Evolutionary conservation across 2,888 invertebrate species (phyloP), one percentile per base, ranked within the genome.

Genomic region (Sceliomorpha sp.): DNA sequence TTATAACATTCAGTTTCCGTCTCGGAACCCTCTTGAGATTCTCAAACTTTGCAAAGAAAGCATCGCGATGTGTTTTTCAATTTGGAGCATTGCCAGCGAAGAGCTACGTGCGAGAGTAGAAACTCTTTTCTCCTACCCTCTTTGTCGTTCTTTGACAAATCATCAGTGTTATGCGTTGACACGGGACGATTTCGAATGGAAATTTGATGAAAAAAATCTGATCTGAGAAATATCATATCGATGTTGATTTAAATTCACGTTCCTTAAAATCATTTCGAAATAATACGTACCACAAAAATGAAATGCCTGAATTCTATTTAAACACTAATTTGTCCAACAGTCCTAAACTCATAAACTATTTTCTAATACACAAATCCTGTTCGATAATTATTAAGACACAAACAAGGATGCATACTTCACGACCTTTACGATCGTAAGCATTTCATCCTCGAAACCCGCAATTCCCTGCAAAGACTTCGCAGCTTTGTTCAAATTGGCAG

Each of bases 21-120:
- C 72, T 70, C 50, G 56, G 56, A 70, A 67, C 74, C 72, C 75
- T 74, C 66, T 59, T 48, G 59, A 73, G 69, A 74, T 80, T 66
- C 67, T 74, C 73, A 48, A 64, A 71, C 74, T 69, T 73, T 70
- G 73, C 80, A 81, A 85, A 83, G 84, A 82, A 86, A 86, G 85
- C 84, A 84, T 81, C 72, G 75, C 67, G 34, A 86, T 86, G 83
- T 86, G 83, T 85, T 86, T 86, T 88, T 86, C 88, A 88, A 87
- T 87, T 87, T 86, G 87, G 85, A 83, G 74, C 75, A 68, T 60
- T 79, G 85, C 85, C 87, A 86, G 77, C 70, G 69, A 70, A 76
- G 64, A 74, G 72, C 68, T 78, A 74, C n/a, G n/a, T 50, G 73
- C 73, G 59, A 56, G 72, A 74, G 69, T 55, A 50, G 42, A 70